Evolutionary conservation across 64 coral and sea anemone genomes (phyloP).

Genomic region (Hydrozoanthus tunicans): DNA sequence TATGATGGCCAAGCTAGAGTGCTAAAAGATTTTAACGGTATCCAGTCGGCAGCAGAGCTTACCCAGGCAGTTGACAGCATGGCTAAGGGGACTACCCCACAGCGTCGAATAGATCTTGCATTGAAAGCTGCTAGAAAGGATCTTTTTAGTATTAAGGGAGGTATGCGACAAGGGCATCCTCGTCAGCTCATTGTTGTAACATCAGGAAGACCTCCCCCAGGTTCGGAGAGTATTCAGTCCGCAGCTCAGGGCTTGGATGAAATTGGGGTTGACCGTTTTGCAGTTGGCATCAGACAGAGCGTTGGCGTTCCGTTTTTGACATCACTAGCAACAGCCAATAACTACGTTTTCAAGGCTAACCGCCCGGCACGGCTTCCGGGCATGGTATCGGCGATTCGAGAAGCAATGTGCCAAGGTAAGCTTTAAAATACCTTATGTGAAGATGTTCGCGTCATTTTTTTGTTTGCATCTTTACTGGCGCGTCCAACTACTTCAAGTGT

Average conservation of each 20-base stretch:
- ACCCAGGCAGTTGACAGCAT: conserved; percentile 55
- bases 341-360: conserved; percentile 47
- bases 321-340: conserved; percentile 50
- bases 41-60: conserved; percentile 48
- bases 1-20: conserved; percentile 49
- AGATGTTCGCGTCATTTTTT: no score
- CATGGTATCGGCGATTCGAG: conserved; percentile 32
- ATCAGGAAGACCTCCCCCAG: conserved; percentile 31
- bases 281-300: conserved; percentile 61
- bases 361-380: conserved; percentile 29
- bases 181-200: conserved; percentile 64
- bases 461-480: neutral
- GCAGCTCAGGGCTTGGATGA: conserved; percentile 53
- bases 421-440: neutral
- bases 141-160: conserved; percentile 83
- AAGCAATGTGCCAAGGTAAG: conserved; percentile 66
- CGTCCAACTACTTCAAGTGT: no score
- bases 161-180: conserved; percentile 77
- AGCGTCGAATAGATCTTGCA: conserved; percentile 65
- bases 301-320: conserved; percentile 43
- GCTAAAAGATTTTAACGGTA: conserved; percentile 64
- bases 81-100: neutral
- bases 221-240: conserved; percentile 11
- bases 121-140: conserved; percentile 54
- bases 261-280: conserved; percentile 65